Evolutionary conservation across 2,797 vertebrate genomes (phyloP).

Genomic region (Lacerta agilis): DNA sequence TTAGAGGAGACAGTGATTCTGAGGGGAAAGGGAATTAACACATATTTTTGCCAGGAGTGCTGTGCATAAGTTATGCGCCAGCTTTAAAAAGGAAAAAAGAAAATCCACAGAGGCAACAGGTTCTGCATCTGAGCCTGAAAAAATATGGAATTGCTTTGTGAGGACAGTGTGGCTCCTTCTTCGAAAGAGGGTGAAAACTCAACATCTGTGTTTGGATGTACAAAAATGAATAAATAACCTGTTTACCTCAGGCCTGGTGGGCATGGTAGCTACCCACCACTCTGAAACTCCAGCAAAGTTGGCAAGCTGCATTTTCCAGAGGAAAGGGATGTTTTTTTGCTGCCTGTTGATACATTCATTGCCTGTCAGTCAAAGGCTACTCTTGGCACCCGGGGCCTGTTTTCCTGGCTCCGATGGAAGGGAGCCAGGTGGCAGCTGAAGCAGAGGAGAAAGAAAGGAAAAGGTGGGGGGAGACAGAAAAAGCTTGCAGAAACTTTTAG

Average conservation of each 20-base stretch:
- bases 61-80: not conserved
- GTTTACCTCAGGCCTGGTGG: not conserved
- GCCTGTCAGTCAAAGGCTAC: conserved; percentile 49
- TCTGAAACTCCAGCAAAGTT: conserved; percentile 37
- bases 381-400: conserved; percentile 44
- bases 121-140: conserved; percentile 9
- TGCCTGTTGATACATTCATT: conserved; percentile 56
- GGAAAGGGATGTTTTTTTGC: conserved; percentile 58
- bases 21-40: not conserved
- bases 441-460: conserved; percentile 27
- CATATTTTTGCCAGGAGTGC: not conserved
- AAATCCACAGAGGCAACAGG: not conserved
- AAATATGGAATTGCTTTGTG: conserved; percentile 13
- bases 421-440: conserved; percentile 53
- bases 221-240: conserved; percentile 32
- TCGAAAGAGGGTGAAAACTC: not conserved
- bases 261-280: not conserved
- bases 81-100: not conserved
- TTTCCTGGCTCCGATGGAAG: conserved; percentile 29
- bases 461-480: not conserved
- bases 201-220: conserved; percentile 3
- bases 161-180: not conserved
- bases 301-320: conserved; percentile 41
- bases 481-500: conserved; percentile 22
- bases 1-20: not conserved